phyloP scores from a whole-genome alignment of 2,113 vertebrate genomes.

The Penelope pileata region DNA sequence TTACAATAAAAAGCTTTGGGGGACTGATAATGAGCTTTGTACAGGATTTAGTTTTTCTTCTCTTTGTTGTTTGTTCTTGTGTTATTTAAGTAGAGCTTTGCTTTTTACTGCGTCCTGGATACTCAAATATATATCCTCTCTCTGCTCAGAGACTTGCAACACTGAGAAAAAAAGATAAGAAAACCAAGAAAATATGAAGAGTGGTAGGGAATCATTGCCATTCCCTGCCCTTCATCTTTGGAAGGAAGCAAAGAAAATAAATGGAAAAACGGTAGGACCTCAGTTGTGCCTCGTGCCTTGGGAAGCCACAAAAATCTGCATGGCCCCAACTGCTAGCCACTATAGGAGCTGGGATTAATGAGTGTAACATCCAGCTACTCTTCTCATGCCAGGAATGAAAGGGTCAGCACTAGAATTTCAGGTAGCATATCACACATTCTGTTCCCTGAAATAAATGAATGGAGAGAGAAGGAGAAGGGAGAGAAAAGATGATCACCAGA shows the following conservation, averaged over 20 bases:
- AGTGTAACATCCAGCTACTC: background rate
- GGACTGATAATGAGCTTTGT: constrained; percentile 13
- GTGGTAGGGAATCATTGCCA: background rate
- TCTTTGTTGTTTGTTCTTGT: background rate
- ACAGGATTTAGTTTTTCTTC: background rate
- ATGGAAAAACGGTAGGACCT: background rate
- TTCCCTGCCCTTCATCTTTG: background rate
- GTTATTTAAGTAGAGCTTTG: background rate
- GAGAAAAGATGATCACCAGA: background rate
- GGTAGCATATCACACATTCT: background rate
- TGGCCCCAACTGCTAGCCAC: fast-evolving
- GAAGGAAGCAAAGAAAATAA: background rate
- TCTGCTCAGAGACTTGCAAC: background rate
- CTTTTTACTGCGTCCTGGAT: background rate
- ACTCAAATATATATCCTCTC: background rate
- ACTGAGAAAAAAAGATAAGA: background rate
- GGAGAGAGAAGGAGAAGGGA: background rate
- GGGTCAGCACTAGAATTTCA: background rate
- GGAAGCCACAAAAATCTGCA: background rate
- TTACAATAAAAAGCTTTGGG: background rate
- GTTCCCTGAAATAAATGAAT: background rate
- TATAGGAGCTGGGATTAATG: background rate
- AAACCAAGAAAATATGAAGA: background rate
- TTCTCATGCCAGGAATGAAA: background rate
- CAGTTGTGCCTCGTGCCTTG: background rate